phyloP scores from a whole-genome alignment of 2,113 vertebrate genomes.

The Sus scrofa region DNA sequence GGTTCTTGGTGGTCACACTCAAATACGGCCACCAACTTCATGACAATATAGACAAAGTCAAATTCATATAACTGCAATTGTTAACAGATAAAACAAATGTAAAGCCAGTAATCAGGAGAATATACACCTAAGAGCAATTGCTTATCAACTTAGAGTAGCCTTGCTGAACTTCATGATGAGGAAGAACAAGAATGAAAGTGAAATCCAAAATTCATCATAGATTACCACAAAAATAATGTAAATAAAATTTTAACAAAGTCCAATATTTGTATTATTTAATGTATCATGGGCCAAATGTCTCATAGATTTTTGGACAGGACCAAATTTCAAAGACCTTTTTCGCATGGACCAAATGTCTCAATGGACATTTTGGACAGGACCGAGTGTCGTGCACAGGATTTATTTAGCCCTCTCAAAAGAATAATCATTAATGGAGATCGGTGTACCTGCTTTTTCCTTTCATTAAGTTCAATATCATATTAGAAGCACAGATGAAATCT shows the following conservation, averaged over 20 bases:
- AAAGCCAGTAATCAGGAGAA: background rate
- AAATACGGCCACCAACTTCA: background rate
- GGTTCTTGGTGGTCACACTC: background rate
- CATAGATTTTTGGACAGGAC: background rate
- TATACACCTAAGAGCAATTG: background rate
- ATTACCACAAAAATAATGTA: background rate
- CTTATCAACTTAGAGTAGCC: background rate
- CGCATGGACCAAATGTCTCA: too few relatives aligned
- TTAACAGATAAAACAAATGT: background rate
- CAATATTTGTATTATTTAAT: background rate
- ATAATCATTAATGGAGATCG: background rate
- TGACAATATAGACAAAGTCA: background rate
- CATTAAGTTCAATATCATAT: background rate
- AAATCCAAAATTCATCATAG: background rate
- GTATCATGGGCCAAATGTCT: background rate
- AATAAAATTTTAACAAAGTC: background rate
- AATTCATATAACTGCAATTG: background rate
- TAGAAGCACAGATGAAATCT: background rate
- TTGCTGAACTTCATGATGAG: background rate
- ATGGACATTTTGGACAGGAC: background rate
- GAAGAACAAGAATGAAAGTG: background rate
- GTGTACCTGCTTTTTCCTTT: background rate
- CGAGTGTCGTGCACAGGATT: background rate
- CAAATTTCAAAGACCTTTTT: too few relatives aligned
- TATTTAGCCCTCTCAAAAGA: conserved; percentile 13